A percentile compares a stretch with the other conserved stretches of the same genome.
These are phyloP conservation scores for Lutjanus erythropterus DNA, from an alignment of 2,113 vertebrate species.

Conservation along the genomic window DNA sequence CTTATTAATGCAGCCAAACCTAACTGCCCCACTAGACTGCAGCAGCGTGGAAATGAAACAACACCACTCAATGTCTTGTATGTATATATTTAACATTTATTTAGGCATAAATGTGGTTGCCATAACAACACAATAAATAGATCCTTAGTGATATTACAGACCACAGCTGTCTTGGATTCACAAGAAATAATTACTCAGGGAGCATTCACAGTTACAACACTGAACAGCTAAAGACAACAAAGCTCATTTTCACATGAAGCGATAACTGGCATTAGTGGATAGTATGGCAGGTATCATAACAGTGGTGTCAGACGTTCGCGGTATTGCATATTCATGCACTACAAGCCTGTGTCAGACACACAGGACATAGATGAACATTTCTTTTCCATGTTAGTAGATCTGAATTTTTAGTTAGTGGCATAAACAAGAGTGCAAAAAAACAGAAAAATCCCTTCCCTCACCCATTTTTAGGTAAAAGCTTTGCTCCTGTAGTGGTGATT, in stretches of 20 bases:
- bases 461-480: slow-evolving; percentile 23
- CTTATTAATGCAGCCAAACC: too few species aligned
- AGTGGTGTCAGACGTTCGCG: slow-evolving; percentile 47
- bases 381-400: slow-evolving; percentile 54
- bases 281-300: slow-evolving; percentile 45
- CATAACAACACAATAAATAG: slow-evolving; percentile 84
- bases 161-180: slow-evolving; percentile 80
- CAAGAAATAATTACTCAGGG: slow-evolving; percentile 74
- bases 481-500: slow-evolving; percentile 35
- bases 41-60: not conserved
- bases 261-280: slow-evolving; percentile 49
- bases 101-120: slow-evolving; percentile 75
- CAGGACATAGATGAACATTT: slow-evolving; percentile 38
- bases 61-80: not conserved
- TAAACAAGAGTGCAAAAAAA: slow-evolving; percentile 54
- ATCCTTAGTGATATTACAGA: slow-evolving; percentile 74
- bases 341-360: slow-evolving; percentile 48
- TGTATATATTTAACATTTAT: slow-evolving; percentile 76
- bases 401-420: slow-evolving; percentile 59
- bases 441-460: slow-evolving; percentile 49
- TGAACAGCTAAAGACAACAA: slow-evolving; percentile 56
- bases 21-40: not conserved
- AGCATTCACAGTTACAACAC: slow-evolving; percentile 80
- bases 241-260: slow-evolving; percentile 73
- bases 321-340: slow-evolving; percentile 67